Percentiles rank a stretch among this genome's conserved stretches.
These are phyloP conservation scores for Hippocampus guttulatus DNA, from an alignment of 2,113 vertebrate species.

Conservation along the genomic window DNA sequence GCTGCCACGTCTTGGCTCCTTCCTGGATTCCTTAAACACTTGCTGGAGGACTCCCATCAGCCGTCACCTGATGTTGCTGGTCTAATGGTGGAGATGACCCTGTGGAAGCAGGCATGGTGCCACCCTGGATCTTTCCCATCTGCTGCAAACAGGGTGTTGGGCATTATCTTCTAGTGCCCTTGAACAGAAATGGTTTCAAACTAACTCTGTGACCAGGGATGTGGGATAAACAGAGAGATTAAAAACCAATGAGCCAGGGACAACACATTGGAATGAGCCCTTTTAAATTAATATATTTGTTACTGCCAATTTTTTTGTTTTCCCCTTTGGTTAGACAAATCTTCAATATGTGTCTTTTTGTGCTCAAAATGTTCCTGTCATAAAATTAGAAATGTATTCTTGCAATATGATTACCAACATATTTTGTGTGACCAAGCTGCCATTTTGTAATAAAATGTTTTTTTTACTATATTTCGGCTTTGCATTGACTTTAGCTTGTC, in stretches of 20 bases:
- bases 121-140: conserved; percentile 67
- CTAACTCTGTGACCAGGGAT: conserved; percentile 22
- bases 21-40: conserved; percentile 35
- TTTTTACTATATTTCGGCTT: not conserved
- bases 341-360: not conserved
- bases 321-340: not conserved
- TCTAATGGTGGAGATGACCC: conserved; percentile 69
- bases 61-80: conserved; percentile 59
- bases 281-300: conserved; percentile 13
- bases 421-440: no score
- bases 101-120: conserved; percentile 57
- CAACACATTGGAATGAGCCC: not conserved
- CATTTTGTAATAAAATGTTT: not conserved
- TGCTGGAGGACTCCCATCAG: conserved; percentile 48
- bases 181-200: conserved; percentile 49
- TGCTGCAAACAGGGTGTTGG: conserved; percentile 42
- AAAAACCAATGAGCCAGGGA: conserved; percentile 18
- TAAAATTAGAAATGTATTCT: no score
- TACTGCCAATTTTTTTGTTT: not conserved
- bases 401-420: no score
- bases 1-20: conserved; percentile 37
- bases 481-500: not conserved
- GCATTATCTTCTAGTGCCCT: conserved; percentile 56
- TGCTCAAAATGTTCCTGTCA: not conserved
- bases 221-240: conserved; percentile 12